Conservation (phyloP, 2,113 vertebrate species). For the Recurvirostra avosetta region DNA sequence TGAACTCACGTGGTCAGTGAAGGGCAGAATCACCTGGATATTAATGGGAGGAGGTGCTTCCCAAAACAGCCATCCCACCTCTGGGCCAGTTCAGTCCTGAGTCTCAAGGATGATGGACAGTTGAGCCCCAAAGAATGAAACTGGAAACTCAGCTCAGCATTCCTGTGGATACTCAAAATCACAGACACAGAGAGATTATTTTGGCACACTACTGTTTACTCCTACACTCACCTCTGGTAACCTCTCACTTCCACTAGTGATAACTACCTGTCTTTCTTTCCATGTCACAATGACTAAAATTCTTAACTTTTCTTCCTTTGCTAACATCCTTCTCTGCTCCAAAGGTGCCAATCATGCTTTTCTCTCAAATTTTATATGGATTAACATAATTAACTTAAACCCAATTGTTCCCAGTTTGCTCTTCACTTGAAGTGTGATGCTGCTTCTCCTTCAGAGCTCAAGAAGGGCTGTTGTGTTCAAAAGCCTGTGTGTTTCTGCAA, state of each 20-base stretch:
- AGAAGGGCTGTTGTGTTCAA: neutral
- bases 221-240: neutral
- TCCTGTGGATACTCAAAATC: neutral
- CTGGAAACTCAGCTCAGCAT: neutral
- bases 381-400: neutral
- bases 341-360: neutral
- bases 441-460: neutral
- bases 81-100: neutral
- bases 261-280: neutral
- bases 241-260: neutral
- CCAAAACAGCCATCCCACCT: neutral
- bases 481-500: neutral
- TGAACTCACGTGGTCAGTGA: neutral
- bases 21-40: rapidly evolving
- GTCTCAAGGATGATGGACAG: neutral
- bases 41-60: neutral
- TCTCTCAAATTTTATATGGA: neutral
- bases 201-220: neutral
- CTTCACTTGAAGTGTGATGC: neutral
- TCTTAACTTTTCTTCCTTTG: neutral
- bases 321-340: neutral
- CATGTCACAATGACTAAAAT: neutral
- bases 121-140: neutral
- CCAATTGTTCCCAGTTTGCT: neutral
- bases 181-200: neutral